Conservation (phyloP, 2,888 invertebrate genomes). For the Magallana nippona region DNA sequence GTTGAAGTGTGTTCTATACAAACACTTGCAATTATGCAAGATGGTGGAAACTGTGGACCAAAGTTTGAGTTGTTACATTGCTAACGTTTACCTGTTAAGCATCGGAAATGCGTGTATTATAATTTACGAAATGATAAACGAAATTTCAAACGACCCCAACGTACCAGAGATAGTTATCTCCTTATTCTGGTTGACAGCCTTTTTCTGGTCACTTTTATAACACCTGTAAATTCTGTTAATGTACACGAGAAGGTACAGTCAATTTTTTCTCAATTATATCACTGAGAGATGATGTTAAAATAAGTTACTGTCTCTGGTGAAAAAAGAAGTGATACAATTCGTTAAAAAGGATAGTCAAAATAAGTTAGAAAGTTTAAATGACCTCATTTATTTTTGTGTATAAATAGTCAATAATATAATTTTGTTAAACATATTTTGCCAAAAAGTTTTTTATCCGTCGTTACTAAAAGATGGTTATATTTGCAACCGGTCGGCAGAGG, state of each 20-base stretch:
- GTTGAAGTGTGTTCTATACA: neutral
- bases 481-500: no score
- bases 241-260: neutral
- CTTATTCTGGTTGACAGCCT: neutral
- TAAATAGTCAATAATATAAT: no score
- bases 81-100: neutral
- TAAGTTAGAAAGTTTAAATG: no score
- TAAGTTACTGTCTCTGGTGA: no score
- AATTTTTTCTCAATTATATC: no score
- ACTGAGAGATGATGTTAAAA: no score
- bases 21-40: neutral
- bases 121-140: neutral
- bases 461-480: no score
- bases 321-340: no score
- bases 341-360: no score
- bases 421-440: no score
- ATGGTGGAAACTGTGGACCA: constrained; percentile 16
- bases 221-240: neutral
- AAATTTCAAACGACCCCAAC: neutral
- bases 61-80: constrained; percentile 2
- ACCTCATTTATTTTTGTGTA: no score
- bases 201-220: neutral
- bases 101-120: neutral
- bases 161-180: neutral
- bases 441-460: no score